phyloP scores from a whole-genome alignment of 2,888 invertebrate genomes.

The Scaeva pyrastri region DNA sequence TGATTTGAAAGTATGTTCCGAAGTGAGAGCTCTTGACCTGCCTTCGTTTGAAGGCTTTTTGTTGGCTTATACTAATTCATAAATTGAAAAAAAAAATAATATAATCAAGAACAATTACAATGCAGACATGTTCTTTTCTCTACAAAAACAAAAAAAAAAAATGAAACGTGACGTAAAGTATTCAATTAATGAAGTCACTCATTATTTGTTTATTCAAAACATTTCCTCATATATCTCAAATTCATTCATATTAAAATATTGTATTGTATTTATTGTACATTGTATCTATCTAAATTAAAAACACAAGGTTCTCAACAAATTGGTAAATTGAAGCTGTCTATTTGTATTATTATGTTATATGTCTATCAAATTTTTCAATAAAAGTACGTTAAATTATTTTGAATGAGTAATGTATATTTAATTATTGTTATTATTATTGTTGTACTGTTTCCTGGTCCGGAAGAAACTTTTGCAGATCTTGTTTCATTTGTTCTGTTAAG shows the following conservation, averaged over 20 bases:
- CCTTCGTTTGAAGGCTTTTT: conserved; percentile 15
- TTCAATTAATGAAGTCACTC: not conserved
- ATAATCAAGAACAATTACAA: too few relatives aligned
- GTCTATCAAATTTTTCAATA: not conserved
- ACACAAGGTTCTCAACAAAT: conserved; percentile 14
- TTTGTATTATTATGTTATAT: not conserved
- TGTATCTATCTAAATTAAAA: too few relatives aligned
- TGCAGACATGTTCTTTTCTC: too few relatives aligned
- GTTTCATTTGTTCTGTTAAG: not conserved
- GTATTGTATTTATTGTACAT: too few relatives aligned
- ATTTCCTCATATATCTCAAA: conserved; percentile 14
- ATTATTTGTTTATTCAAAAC: not conserved
- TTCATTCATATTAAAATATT: too few relatives aligned
- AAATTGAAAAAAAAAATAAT: not conserved
- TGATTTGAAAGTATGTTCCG: too few relatives aligned
- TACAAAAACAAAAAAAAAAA: too few relatives aligned
- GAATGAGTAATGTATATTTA: not conserved
- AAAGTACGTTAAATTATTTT: conserved; percentile 6
- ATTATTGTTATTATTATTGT: not conserved
- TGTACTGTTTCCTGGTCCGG: not conserved
- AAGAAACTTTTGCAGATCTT: not conserved
- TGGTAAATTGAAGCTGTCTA: not conserved
- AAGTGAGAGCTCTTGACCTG: conserved; percentile 16
- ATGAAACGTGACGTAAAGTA: conserved; percentile 16
- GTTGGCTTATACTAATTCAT: conserved; percentile 3